Base-by-base conservation (phyloP, 2,888 invertebrate species). In the Autographa pulchrina region DNA sequence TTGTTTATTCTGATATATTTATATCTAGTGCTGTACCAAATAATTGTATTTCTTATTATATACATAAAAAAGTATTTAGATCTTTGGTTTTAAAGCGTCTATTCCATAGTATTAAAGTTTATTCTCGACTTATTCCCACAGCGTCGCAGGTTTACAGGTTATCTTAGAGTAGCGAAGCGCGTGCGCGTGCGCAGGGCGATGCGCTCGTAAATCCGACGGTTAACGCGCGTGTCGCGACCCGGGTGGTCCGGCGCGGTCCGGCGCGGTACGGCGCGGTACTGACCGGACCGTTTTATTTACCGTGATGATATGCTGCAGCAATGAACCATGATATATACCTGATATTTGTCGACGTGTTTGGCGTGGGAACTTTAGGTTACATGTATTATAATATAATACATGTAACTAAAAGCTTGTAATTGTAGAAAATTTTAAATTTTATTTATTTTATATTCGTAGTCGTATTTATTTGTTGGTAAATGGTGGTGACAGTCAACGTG, bases 141-240 rank as follows among this genome's bases (percentile, higher is more conserved):
- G 58, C 65, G 78, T 83, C 78, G 78, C 78, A 77, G 76, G 81
- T 74, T 76, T 67, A 72, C 77, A 76, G 78, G 80, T 78, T 78
- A 75, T 76, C 78, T 72, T 54, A 66, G 80, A 71, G 77, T 69
- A 74, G 78, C 84, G 77, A 67, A 74, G 78, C 84, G 75, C 76
- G 70, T 70, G 81, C 84, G 79, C 81, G 81, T 83, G 85, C 88
- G 73, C 71, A 71, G 81, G 74, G 79, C 83, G 86, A 86, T 86
- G 85, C 78, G 88, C 82, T 87, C 90, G 90, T 92, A 92, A 92
- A 92, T 90, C 89, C 89, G 82, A 67, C 85, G 85, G 87, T 85
- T 86, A 86, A 86, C 83, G 88, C 88, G 85, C 90, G 85, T 89
- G 91, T 90, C 89, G 88, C 92, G 85, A 85, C 85, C 86, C 90